Evolutionary conservation across 2,797 vertebrate species (phyloP), one percentile per base, ranked within the genome.

Genomic region (Chelidonichthys spinosus): DNA sequence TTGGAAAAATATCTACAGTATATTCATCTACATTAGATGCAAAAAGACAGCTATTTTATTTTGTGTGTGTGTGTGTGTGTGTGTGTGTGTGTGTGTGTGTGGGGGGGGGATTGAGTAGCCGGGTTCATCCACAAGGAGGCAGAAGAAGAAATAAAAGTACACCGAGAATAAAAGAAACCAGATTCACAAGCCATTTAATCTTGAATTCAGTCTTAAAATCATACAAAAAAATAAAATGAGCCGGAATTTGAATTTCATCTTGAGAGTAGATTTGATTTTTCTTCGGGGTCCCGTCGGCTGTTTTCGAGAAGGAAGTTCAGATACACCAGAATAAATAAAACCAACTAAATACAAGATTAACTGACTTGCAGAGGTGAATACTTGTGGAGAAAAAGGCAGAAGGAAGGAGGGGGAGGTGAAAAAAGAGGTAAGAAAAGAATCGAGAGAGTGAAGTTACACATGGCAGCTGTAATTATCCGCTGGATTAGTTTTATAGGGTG

Each of bases 171-270:
- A 68, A 74, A 55, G 7, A 43, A 32, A 46, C 11, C 76, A 74
- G 72, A 73, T 88, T 85, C 55, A 84, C 78, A 87, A 88, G 84
- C 77, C 81, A 70, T 90, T 90, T 91, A 90, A 91, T 89, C 82
- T 92, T 82, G 76, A 84, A 79, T 84, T 85, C 82, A 85, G 76
- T 80, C 70, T 69, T 70, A 62, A 85, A 90, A 88, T 85, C 73
- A 88, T 85, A 92, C 83, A 90, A 90, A 87, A 85, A 81, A 83
- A 36, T 58, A 61, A 70, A 81, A 44, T 55, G 69, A 72, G 70
- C 71, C 65, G 77, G 75, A 63, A 14, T 74, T 62, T 50, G 60
- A 65, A n/a, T 49, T 47, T 76, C 60, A 66, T 47, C 13, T 37
- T 18, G 15, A 65, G 32, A 71, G 32, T 6, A 47, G n/a, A 58